phyloP scores from a whole-genome alignment of 1,140 invertebrate species.

The Phymastichus coffea region DNA sequence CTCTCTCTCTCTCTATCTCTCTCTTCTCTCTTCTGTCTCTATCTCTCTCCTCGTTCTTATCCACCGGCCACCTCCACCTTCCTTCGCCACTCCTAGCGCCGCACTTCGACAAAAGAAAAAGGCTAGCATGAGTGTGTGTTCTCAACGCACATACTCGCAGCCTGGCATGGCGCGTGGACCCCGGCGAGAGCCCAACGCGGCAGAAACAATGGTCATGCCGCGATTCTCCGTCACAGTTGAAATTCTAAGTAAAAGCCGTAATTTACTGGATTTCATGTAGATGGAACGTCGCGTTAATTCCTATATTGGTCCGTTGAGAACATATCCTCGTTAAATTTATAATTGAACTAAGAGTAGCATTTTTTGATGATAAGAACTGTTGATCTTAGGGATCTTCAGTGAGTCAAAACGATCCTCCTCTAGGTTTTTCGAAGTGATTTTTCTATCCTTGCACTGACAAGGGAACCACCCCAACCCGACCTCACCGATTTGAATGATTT shows the following conservation, averaged over 20 bases:
- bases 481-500: too few relatives aligned
- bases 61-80: too few relatives aligned
- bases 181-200: conserved; percentile 13
- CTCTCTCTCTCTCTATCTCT: too few relatives aligned
- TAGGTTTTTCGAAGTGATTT: conserved; percentile 25
- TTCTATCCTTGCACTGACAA: conserved; percentile 24
- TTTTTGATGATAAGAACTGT: conserved; percentile 19
- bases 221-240: too few relatives aligned
- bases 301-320: conserved; percentile 19
- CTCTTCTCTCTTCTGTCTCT: too few relatives aligned
- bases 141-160: conserved; percentile 19
- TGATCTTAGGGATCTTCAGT: conserved; percentile 16
- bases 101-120: conserved; percentile 19
- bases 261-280: conserved; percentile 17
- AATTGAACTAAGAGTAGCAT: conserved; percentile 26
- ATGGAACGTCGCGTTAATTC: conserved; percentile 20
- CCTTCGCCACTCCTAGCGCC: too few relatives aligned
- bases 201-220: too few relatives aligned
- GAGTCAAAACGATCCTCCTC: conserved; percentile 18
- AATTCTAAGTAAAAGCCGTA: conserved; percentile 6
- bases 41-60: too few relatives aligned
- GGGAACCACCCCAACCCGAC: too few relatives aligned
- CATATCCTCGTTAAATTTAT: conserved; percentile 30
- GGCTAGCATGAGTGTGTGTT: too few relatives aligned
- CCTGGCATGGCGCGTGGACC: too few relatives aligned